Evolutionary conservation across 1,140 invertebrate genomes (phyloP).

Genomic region (Scaptomyza pallida): DNA sequence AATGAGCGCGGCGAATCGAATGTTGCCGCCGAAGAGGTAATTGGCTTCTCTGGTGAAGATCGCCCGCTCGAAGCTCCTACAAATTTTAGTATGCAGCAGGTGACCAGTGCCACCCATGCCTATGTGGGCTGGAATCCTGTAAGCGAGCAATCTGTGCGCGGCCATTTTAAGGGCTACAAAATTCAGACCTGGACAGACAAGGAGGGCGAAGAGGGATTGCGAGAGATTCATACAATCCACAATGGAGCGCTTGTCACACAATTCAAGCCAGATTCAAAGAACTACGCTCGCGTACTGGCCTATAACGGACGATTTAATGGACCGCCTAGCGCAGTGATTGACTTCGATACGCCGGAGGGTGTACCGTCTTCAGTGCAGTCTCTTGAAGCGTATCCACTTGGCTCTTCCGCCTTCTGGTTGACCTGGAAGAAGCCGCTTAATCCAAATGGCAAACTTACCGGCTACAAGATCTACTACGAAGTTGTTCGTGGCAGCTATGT

Average conservation of each 20-base stretch:
- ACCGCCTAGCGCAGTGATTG: slow-evolving; percentile 92
- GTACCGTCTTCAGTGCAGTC: slow-evolving; percentile 94
- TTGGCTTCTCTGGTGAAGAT: slow-evolving; percentile 98
- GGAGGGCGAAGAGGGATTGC: slow-evolving; percentile 89
- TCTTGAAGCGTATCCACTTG: slow-evolving; percentile 92
- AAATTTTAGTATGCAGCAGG: slow-evolving; percentile 92
- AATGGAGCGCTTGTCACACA: slow-evolving; percentile 90
- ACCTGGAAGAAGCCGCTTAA: slow-evolving; percentile 96
- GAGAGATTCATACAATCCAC: slow-evolving; percentile 92
- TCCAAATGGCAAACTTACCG: slow-evolving; percentile 96
- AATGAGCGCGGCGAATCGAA: slow-evolving; percentile 96
- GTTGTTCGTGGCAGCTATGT: slow-evolving; percentile 90
- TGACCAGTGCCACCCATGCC: slow-evolving; percentile 90
- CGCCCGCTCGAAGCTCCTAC: slow-evolving; percentile 91
- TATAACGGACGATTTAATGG: slow-evolving; percentile 96
- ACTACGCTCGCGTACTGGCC: slow-evolving; percentile 94
- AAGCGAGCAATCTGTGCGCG: slow-evolving; percentile 89
- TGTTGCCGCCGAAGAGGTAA: slow-evolving; percentile 91
- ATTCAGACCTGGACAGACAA: slow-evolving; percentile 97
- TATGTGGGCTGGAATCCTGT: slow-evolving; percentile 94
- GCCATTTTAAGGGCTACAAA: slow-evolving; percentile 98
- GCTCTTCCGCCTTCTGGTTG: slow-evolving; percentile 94
- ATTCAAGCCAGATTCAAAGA: slow-evolving; percentile 95
- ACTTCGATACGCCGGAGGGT: slow-evolving; percentile 96
- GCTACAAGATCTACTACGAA: slow-evolving; percentile 96